Conservation (phyloP, 2,888 invertebrate genomes). For the Abrostola tripartita region DNA sequence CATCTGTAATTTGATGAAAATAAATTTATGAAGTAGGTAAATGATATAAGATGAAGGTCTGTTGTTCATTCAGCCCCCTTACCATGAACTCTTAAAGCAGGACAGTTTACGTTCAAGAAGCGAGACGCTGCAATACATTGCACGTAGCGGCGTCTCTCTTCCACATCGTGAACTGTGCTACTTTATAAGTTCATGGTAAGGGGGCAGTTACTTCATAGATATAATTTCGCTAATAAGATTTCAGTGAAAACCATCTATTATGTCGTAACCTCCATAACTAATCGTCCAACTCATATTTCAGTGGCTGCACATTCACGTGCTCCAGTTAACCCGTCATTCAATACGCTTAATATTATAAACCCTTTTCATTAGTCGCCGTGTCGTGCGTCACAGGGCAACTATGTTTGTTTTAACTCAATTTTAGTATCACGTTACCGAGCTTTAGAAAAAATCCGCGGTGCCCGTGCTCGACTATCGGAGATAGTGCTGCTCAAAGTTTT, state of each 20-base stretch:
- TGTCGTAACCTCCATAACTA: slow-evolving; percentile 3
- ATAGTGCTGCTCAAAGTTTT: slow-evolving; percentile 67
- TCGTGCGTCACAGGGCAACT: slow-evolving; percentile 62
- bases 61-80: too few species aligned
- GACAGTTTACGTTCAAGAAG: too few species aligned
- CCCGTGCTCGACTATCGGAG: slow-evolving; percentile 25
- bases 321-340: slow-evolving; percentile 39
- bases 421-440: slow-evolving; percentile 80
- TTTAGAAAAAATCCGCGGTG: slow-evolving; percentile 78
- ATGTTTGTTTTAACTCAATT: slow-evolving; percentile 83
- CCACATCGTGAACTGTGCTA: too few species aligned
- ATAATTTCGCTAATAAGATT: background rate
- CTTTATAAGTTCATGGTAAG: too few species aligned
- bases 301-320: background rate
- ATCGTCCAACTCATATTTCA: background rate
- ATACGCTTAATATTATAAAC: slow-evolving; percentile 65
- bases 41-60: too few species aligned
- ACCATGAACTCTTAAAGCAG: too few species aligned
- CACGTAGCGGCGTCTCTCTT: too few species aligned
- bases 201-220: too few species aligned
- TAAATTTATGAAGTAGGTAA: too few species aligned
- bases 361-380: slow-evolving; percentile 64
- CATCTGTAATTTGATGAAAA: too few species aligned
- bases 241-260: background rate
- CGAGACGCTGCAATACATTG: too few species aligned